phyloP scores from a whole-genome alignment of 2,888 invertebrate genomes.

The Agrochola circellaris region DNA sequence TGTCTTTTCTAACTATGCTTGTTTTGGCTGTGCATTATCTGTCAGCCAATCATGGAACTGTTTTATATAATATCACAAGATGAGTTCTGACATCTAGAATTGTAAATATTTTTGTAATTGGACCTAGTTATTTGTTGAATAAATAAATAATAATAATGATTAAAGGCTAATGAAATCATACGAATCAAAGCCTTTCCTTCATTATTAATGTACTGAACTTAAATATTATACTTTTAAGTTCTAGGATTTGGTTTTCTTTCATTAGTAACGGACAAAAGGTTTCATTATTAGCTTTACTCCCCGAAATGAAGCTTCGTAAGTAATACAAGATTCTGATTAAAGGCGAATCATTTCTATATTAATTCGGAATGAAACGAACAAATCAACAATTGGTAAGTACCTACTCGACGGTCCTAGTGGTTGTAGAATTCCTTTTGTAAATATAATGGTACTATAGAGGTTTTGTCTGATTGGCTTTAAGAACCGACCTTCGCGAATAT shows the following conservation, averaged over 20 bases:
- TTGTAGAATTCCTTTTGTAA: constrained; percentile 22
- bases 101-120: too few relatives aligned
- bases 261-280: constrained; percentile 4
- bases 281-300: constrained; percentile 12
- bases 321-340: constrained; percentile 6
- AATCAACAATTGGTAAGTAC: constrained; percentile 11
- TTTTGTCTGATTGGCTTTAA: not conserved
- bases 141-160: too few relatives aligned
- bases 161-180: not conserved
- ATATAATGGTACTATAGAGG: not conserved
- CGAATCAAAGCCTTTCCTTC: not conserved
- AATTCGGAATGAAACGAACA: constrained; percentile 4
- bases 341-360: constrained; percentile 16
- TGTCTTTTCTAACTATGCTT: not conserved
- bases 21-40: not conserved
- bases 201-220: not conserved
- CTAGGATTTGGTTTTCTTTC: not conserved
- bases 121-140: too few relatives aligned
- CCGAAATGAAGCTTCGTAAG: constrained; percentile 9
- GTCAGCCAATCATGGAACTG: not conserved
- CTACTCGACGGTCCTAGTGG: not conserved
- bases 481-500: not conserved
- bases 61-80: not conserved
- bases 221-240: not conserved
- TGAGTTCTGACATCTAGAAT: not conserved